phyloP scores from a whole-genome alignment of 2,888 invertebrate species.

The Pyrgus malvae region DNA sequence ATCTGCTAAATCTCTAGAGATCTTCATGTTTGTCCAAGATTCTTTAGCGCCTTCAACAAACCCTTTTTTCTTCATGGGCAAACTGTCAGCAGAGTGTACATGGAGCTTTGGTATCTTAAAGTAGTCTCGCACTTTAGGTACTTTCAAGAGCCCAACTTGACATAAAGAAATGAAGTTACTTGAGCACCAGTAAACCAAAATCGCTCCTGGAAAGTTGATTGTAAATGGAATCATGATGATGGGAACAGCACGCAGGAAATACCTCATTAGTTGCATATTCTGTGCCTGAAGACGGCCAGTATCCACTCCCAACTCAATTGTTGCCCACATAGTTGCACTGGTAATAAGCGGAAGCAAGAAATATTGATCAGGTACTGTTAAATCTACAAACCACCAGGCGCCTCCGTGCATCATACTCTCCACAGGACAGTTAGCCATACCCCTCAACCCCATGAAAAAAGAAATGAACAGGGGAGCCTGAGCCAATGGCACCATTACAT shows the following conservation, averaged over 20 bases:
- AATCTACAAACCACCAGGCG: constrained; percentile 94
- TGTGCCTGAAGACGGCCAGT: constrained; percentile 84
- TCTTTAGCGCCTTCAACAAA: constrained; percentile 91
- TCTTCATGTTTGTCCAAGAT: constrained; percentile 91
- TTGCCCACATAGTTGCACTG: constrained; percentile 89
- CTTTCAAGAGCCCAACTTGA: constrained; percentile 89
- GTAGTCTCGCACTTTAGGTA: constrained; percentile 87
- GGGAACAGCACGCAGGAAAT: constrained; percentile 89
- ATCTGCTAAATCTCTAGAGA: constrained; percentile 89
- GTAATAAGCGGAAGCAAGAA: constrained; percentile 93
- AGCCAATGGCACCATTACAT: constrained; percentile 87
- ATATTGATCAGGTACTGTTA: constrained; percentile 94
- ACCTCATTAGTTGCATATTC: constrained; percentile 87
- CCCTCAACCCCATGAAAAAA: constrained; percentile 92
- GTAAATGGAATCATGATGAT: constrained; percentile 91
- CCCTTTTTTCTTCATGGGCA: constrained; percentile 88
- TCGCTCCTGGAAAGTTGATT: constrained; percentile 92
- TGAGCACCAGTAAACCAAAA: constrained; percentile 94
- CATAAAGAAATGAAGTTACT: constrained; percentile 92
- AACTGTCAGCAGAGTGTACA: constrained; percentile 76
- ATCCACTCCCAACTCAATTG: constrained; percentile 92
- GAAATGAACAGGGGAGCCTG: constrained; percentile 96
- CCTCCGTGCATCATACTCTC: constrained; percentile 95
- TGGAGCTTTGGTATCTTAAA: constrained; percentile 88
- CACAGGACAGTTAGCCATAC: constrained; percentile 95